Evolutionary conservation across 2,113 vertebrate genomes (phyloP), one percentile per base, ranked within the genome.

Genomic region (Hippocampus zosterae): DNA sequence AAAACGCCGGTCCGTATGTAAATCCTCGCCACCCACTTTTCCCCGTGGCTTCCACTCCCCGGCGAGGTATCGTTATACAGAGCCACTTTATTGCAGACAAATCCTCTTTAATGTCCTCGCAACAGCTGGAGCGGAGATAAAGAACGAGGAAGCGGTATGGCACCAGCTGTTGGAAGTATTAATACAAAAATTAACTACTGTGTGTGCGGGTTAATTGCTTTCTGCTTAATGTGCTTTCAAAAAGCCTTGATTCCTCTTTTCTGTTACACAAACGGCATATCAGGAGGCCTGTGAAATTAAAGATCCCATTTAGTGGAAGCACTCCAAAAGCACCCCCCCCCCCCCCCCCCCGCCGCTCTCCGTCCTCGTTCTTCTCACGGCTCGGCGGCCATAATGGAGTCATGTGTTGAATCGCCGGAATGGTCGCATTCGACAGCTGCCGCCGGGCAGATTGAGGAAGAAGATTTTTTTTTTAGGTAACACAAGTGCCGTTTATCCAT

Each of bases 171-270:
- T 90, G 85, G 57, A 89, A 89, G 89, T 86, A 90, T 90, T 91
- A 92, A 91, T 91, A 90, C 85, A 90, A 89, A 89, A 92, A 91
- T 90, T 90, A 92, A 91, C 90, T 88, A 89, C 91, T 88, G 86
- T 90, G 89, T 89, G 89, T 88, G 29, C 8, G 85, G 85, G 85
- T 90, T 91, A 92, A 93, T 91, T 90, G 90, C 91, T 91, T 92
- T 90, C 90, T 91, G 88, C 84, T 89, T 92, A 92, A 92, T 91
- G 90, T 92, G 88, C 87, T 91, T 89, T 90, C 87, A 88, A 91
- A 65, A 89, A 91, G 89, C 88, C 84, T 83, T 76, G 84, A 87
- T 88, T 90, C 85, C 84, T 82, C 84, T 82, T 90, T 91, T 90
- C 87, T 87, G 86, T 90, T 88, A 84, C 84, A 86, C 89, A 90